Evolutionary conservation across 2,113 vertebrate species (phyloP).

Genomic region (Oncorhynchus clarkii): DNA sequence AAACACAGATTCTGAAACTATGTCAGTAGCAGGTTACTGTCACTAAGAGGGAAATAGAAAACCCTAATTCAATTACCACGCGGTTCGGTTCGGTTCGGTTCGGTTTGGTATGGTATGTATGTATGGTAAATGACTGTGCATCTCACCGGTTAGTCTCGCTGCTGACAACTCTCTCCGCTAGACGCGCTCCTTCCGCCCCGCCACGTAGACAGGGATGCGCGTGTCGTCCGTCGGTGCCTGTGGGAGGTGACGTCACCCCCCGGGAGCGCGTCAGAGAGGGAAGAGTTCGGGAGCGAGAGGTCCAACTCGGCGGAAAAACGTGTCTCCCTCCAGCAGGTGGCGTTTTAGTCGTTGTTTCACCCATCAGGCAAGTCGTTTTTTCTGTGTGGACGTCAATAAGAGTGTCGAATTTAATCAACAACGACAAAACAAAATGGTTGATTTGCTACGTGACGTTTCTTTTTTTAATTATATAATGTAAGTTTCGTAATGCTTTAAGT

Average conservation of each 20-base stretch:
- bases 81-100: slow-evolving; percentile 7
- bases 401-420: too few species aligned
- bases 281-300: too few species aligned
- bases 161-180: slow-evolving; percentile 6
- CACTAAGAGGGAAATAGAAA: not conserved
- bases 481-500: too few species aligned
- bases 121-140: slow-evolving; percentile 40
- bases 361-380: too few species aligned
- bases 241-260: not conserved
- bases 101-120: slow-evolving; percentile 19
- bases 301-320: too few species aligned
- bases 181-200: slow-evolving; percentile 67
- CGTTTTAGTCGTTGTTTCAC: too few species aligned
- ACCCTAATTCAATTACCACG: not conserved
- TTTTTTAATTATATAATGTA: too few species aligned
- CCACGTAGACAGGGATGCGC: slow-evolving; percentile 75
- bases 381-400: too few species aligned
- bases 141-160: slow-evolving; percentile 67
- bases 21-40: not conserved
- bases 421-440: too few species aligned
- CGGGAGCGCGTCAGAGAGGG: not conserved
- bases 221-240: slow-evolving; percentile 14
- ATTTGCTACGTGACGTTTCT: too few species aligned
- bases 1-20: not conserved
- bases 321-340: too few species aligned